Conservation (phyloP, 2,797 vertebrate genomes). For the Clarias fuscus region DNA sequence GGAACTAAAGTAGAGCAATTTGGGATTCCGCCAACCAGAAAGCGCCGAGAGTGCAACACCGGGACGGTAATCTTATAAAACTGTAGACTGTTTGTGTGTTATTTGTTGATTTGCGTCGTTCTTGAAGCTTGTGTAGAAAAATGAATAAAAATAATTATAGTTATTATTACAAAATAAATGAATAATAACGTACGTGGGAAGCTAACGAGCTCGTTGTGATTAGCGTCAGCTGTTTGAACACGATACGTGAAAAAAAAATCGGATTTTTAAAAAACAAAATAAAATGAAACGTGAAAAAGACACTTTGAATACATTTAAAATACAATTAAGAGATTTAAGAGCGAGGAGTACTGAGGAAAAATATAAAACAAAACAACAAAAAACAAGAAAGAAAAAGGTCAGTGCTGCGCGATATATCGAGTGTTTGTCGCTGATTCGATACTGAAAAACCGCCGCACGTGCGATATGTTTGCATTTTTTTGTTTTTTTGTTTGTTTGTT, state of each 20-base stretch:
- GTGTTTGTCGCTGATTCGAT: neutral
- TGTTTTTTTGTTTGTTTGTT: too few species aligned
- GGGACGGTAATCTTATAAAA: neutral
- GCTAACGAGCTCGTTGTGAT: neutral
- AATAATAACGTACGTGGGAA: neutral
- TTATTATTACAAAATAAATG: neutral
- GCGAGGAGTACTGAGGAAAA: neutral
- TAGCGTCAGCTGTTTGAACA: neutral
- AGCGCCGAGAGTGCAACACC: neutral
- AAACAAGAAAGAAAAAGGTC: neutral
- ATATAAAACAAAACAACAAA: neutral
- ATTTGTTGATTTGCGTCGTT: neutral
- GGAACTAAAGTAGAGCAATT: neutral
- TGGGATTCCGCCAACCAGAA: neutral
- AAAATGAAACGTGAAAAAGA: neutral
- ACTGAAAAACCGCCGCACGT: neutral
- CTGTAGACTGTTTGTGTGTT: neutral
- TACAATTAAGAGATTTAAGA: neutral
- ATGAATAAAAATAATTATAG: neutral
- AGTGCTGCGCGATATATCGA: neutral
- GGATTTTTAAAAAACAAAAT: too few species aligned
- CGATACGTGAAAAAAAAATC: too few species aligned
- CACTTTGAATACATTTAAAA: neutral
- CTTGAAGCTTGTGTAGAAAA: too few species aligned
- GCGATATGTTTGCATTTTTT: neutral